These are phyloP conservation scores for Sarotherodon lohbergeri DNA, from an alignment of 2,113 vertebrate species.

Conservation along the genomic window DNA sequence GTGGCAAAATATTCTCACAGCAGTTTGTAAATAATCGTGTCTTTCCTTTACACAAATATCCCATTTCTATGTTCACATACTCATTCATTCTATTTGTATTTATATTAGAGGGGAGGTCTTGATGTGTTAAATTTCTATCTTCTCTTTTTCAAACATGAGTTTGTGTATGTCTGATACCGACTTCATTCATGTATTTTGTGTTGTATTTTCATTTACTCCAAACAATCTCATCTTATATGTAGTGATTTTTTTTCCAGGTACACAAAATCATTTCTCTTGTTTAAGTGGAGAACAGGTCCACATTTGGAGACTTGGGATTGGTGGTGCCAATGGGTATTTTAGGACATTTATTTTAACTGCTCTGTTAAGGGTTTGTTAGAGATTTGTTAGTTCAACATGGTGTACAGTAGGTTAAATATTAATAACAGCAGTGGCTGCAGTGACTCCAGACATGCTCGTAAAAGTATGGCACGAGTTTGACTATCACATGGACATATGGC, in stretches of 20 bases:
- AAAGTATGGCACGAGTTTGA: not conserved
- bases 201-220: not conserved
- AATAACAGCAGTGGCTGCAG: not conserved
- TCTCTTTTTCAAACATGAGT: not conserved
- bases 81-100: not conserved
- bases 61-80: not conserved
- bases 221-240: accelerated
- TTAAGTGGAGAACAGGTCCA: accelerated
- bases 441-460: not conserved
- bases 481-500: not conserved
- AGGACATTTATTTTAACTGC: not conserved
- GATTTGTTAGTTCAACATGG: not conserved
- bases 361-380: not conserved
- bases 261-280: accelerated
- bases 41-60: not conserved
- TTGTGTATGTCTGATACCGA: not conserved
- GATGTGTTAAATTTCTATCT: not conserved
- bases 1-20: not conserved
- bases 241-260: not conserved
- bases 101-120: not conserved
- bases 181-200: not conserved
- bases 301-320: not conserved
- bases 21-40: not conserved
- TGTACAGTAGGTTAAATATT: not conserved
- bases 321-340: not conserved